A percentile compares a stretch with the other conserved stretches of the same genome.
Evolutionary conservation across 1,140 invertebrate genomes (phyloP).

Genomic region (Hylaeus anthracinus): DNA sequence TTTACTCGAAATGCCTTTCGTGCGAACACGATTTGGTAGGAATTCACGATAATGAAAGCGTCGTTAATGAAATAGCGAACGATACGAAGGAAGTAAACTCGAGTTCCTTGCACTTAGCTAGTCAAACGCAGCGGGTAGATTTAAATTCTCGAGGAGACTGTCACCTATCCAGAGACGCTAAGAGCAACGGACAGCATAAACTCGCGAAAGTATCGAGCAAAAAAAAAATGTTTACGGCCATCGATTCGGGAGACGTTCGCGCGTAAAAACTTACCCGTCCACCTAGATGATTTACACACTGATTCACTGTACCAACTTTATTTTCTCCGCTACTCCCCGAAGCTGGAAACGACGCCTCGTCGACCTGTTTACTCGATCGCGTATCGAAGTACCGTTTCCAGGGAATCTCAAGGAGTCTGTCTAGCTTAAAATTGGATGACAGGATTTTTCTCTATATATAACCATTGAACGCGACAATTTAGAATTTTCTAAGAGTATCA

Average conservation of each 20-base stretch:
- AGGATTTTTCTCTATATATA: too few species aligned
- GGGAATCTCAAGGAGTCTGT: neutral
- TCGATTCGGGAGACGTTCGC: neutral
- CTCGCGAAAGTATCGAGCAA: neutral
- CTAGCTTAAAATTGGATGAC: too few species aligned
- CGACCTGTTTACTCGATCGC: constrained; percentile 57
- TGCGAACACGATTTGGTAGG: too few species aligned
- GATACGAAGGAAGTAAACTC: too few species aligned
- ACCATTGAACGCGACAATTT: too few species aligned
- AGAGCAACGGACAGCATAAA: neutral
- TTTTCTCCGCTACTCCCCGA: neutral
- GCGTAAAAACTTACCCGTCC: constrained; percentile 16
- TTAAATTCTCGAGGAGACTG: neutral
- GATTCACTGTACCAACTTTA: constrained; percentile 14
- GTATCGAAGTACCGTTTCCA: constrained; percentile 2
- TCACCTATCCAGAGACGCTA: neutral
- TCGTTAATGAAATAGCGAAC: too few species aligned
- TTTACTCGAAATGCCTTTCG: too few species aligned
- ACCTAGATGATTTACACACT: constrained; percentile 47
- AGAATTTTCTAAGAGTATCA: too few species aligned
- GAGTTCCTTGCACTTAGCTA: too few species aligned
- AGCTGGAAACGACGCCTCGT: constrained; percentile 30
- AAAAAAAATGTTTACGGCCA: neutral
- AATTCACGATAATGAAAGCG: too few species aligned
- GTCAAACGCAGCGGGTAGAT: too few species aligned